phyloP scores from a whole-genome alignment of 2,113 vertebrate genomes.

The Psittacara wagleri region DNA sequence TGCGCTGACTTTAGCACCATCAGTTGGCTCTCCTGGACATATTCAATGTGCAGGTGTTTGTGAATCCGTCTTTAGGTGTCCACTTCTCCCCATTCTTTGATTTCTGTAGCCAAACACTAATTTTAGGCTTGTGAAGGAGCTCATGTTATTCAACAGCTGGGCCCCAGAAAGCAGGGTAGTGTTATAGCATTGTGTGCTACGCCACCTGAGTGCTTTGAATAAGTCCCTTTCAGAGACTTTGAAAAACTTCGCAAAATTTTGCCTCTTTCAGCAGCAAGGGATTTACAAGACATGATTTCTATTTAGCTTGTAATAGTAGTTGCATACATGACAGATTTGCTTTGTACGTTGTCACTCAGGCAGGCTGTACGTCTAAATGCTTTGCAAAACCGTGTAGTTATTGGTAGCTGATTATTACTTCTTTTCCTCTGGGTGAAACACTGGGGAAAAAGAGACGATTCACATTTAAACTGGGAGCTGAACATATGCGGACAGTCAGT shows the following conservation, averaged over 20 bases:
- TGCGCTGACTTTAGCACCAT: background rate
- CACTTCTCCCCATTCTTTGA: background rate
- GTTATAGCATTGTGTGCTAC: background rate
- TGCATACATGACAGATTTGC: background rate
- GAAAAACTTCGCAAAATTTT: background rate
- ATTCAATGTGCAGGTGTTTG: background rate
- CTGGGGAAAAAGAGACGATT: background rate
- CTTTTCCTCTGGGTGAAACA: background rate
- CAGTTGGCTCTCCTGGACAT: background rate
- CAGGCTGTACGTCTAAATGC: background rate
- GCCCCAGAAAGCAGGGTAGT: background rate
- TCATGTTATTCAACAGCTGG: background rate
- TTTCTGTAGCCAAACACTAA: background rate
- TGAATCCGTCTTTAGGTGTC: background rate
- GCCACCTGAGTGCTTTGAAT: background rate
- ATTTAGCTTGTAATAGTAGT: background rate
- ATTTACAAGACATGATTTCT: background rate
- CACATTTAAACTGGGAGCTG: background rate
- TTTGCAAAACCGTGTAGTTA: background rate
- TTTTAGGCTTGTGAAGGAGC: background rate
- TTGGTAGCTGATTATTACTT: background rate
- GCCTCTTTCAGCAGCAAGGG: background rate
- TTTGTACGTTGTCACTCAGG: background rate
- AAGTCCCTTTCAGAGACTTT: background rate
- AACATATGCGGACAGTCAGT: background rate